Evolutionary conservation across 2,113 vertebrate genomes (phyloP).

Genomic region (Forbesichthys agassizii): DNA sequence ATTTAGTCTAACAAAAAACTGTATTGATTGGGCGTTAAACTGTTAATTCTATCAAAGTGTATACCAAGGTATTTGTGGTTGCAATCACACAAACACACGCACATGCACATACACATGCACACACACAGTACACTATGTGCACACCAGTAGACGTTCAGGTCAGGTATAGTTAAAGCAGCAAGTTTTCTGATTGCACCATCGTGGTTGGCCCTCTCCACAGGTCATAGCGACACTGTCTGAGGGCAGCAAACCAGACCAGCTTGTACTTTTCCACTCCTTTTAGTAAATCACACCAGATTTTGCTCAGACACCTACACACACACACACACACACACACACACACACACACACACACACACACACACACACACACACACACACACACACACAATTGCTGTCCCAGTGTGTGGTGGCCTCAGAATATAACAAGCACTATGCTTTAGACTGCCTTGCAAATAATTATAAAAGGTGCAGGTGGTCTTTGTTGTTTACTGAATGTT

Average conservation of each 20-base stretch:
- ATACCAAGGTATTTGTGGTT: no score
- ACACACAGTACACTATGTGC: neutral
- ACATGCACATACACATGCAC: neutral
- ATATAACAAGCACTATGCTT: slow-evolving; percentile 12
- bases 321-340: neutral
- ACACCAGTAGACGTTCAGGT: slow-evolving; percentile 15
- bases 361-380: neutral
- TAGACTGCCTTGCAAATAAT: slow-evolving; percentile 13
- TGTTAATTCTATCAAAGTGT: no score
- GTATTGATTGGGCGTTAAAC: no score
- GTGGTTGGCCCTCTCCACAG: slow-evolving; percentile 43
- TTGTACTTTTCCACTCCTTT: slow-evolving; percentile 63
- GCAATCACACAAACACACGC: no score
- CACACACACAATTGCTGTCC: neutral
- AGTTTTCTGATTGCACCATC: slow-evolving; percentile 42
- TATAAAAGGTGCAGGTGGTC: neutral
- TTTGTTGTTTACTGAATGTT: neutral
- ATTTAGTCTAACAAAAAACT: no score
- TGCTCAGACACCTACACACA: neutral
- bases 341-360: neutral
- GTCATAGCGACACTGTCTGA: slow-evolving; percentile 39
- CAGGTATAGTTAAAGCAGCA: neutral
- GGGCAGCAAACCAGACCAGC: slow-evolving; percentile 42
- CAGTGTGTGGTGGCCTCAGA: neutral
- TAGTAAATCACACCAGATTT: slow-evolving; percentile 20